Conservation (phyloP, 2,797 vertebrate genomes). For the Philypnodon macrostomus region DNA sequence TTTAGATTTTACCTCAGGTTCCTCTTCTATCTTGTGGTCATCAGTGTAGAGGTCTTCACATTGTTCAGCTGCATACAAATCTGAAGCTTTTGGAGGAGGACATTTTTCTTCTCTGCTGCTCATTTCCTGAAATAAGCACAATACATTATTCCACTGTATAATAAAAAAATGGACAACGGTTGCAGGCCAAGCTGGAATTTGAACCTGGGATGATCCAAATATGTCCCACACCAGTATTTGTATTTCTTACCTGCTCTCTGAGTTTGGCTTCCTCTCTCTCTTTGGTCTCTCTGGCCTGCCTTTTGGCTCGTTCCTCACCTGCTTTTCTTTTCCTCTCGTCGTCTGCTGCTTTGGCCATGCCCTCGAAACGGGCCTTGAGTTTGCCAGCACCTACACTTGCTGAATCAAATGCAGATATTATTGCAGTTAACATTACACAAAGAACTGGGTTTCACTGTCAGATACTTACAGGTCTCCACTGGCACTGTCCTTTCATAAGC, state of each 20-base stretch:
- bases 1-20: constrained; percentile 30
- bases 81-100: constrained; percentile 43
- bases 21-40: constrained; percentile 39
- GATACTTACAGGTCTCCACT: constrained; percentile 84
- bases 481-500: constrained; percentile 87
- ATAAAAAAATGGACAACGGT: too few relatives aligned
- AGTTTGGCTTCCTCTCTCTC: constrained; percentile 67
- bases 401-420: constrained; percentile 42
- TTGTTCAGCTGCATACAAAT: constrained; percentile 2
- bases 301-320: constrained; percentile 77
- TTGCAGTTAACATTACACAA: not conserved
- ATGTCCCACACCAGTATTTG: too few relatives aligned
- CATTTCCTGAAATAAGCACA: constrained; percentile 44
- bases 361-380: constrained; percentile 88
- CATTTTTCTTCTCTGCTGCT: constrained; percentile 41
- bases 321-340: constrained; percentile 81
- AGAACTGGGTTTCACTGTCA: not conserved
- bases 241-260: constrained; percentile 61
- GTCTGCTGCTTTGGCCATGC: constrained; percentile 81
- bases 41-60: constrained; percentile 28
- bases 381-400: constrained; percentile 82
- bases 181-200: too few relatives aligned
- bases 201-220: too few relatives aligned
- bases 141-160: too few relatives aligned
- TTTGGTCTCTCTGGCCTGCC: constrained; percentile 72